Evolutionary conservation across 2,113 vertebrate species (phyloP), one percentile per base, ranked within the genome.

Genomic region (Eulacestoma nigropectus): DNA sequence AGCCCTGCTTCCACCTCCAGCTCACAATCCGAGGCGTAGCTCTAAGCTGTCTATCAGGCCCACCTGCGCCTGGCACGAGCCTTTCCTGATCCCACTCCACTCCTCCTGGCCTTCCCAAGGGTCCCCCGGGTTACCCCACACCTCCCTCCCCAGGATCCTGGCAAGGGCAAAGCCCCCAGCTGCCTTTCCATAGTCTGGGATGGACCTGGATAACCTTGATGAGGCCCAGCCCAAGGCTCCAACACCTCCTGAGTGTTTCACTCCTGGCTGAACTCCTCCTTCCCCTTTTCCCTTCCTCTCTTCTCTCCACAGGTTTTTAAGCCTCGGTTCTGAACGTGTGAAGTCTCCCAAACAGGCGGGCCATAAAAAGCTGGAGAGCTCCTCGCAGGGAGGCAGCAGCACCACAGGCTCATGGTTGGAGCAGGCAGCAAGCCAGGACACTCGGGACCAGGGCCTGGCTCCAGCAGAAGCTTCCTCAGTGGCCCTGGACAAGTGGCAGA

Each of bases 211-310:
- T 57, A 50, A 78, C 49, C 44, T 18, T 59, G 72, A 41, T 44
- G 55, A 60, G 56, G 41, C 59, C 62, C 13, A 26, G 62, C 53
- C 85, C 7, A 1, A 55, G 82, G 67, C 47, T 95, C 72, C 47
- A 65, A 60, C 69, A 67, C 57, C 72, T 79, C 76, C 65, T 0
- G 10, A 44, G 84, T 25, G n/a, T 89, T 90, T 93, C 42, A 90
- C 92, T 94, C 88, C 84, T 95, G 90, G 85, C 92, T 95, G 94
- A 96, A 92, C 95, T 91, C 56, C 62, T 81, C 55, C 44, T 84
- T 69, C 62, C 63, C 63, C 67, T 67, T 65, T 89, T 91, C 63
- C 92, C 73, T 92, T 91, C 90, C 83, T 86, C 78, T 74, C 60
- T 50, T 95, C 68, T 30, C 94, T 81, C 90, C 37, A 22, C 29